Percentiles rank a stretch among this genome's conserved stretches.
Evolutionary conservation across 2,888 invertebrate species (phyloP).

Genomic region (Opisthograptis luteolata): DNA sequence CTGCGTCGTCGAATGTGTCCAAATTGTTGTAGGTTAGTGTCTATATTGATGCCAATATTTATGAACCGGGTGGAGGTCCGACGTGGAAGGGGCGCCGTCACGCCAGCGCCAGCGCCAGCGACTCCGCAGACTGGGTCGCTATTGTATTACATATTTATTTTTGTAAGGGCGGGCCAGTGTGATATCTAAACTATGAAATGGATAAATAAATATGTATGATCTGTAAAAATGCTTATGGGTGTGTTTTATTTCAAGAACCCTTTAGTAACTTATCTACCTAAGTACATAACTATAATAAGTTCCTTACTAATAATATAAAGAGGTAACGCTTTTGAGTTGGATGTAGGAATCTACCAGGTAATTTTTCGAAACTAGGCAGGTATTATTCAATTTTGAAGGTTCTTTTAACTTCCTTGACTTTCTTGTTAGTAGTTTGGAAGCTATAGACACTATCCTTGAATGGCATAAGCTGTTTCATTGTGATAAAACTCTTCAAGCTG

Average conservation of each 20-base stretch:
- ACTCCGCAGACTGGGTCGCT: conserved; percentile 72
- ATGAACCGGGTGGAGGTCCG: conserved; percentile 47
- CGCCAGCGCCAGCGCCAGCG: conserved; percentile 67
- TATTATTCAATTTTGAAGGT: too few species aligned
- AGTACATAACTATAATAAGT: too few species aligned
- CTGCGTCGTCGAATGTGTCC: conserved; percentile 70
- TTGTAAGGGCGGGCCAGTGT: conserved; percentile 85
- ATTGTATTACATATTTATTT: conserved; percentile 83
- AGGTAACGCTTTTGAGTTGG: too few species aligned
- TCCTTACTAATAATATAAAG: too few species aligned
- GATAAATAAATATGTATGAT: conserved; percentile 85
- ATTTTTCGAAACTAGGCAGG: too few species aligned
- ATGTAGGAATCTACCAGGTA: too few species aligned
- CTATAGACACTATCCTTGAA: too few species aligned
- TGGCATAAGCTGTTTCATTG: too few species aligned
- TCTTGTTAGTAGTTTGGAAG: too few species aligned
- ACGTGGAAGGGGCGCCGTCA: conserved; percentile 55
- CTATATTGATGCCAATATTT: conserved; percentile 72
- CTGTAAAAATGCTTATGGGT: conserved; percentile 78
- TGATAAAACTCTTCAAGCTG: too few species aligned
- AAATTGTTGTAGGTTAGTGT: conserved; percentile 76
- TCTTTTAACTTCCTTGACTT: too few species aligned
- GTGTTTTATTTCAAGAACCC: conserved; percentile 55
- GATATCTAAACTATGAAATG: conserved; percentile 84
- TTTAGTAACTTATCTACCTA: too few species aligned